Conservation (phyloP, 2,888 invertebrate genomes). For the Apomyelois bistriatella region DNA sequence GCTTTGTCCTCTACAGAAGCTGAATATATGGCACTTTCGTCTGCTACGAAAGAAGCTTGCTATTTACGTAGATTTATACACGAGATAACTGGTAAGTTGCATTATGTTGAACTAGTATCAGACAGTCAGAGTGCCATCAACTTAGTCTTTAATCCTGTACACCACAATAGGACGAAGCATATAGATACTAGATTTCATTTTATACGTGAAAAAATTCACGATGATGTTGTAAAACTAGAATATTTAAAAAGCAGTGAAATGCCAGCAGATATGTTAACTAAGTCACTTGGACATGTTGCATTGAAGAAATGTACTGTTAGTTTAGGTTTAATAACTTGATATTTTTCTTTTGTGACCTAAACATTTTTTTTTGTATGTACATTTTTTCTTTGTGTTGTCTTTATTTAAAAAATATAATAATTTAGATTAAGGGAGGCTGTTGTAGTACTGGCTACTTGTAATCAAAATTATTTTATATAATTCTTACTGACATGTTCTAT, state of each 20-base stretch:
- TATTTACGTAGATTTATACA: background rate
- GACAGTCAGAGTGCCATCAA: background rate
- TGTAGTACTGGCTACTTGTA: no score
- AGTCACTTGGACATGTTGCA: background rate
- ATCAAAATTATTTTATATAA: no score
- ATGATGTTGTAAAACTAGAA: background rate
- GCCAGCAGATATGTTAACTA: background rate
- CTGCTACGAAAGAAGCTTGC: background rate
- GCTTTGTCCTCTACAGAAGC: background rate
- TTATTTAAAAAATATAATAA: no score
- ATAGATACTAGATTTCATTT: background rate
- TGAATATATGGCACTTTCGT: background rate
- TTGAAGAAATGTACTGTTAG: no score
- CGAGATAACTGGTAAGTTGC: background rate
- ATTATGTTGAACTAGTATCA: background rate
- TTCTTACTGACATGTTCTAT: no score
- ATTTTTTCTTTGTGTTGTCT: no score
- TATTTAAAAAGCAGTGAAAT: background rate
- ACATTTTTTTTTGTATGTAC: no score
- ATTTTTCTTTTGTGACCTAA: no score
- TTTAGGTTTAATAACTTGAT: no score
- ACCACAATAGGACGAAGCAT: background rate
- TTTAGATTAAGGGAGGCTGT: no score
- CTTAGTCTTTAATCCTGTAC: background rate
- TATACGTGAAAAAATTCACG: background rate